These are phyloP conservation scores for Eugnorisma glareosa DNA, from an alignment of 2,888 invertebrate species.

Conservation along the genomic window DNA sequence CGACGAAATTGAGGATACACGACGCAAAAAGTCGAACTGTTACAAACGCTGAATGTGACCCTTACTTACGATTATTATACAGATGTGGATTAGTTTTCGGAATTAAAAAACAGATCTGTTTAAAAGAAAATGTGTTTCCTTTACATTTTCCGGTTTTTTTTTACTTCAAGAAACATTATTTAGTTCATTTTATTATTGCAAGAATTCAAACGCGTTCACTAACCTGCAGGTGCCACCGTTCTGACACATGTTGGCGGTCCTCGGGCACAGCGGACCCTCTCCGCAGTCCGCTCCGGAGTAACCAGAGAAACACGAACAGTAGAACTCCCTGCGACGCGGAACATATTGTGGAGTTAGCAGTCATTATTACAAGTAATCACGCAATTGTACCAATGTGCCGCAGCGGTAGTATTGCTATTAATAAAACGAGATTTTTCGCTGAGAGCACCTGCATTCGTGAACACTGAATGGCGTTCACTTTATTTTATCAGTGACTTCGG, in stretches of 20 bases:
- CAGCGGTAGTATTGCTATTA: conserved; percentile 37
- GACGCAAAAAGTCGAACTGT: not conserved
- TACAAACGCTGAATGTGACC: not conserved
- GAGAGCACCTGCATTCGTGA: conserved; percentile 59
- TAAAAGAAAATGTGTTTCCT: not conserved
- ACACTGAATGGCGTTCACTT: conserved; percentile 64
- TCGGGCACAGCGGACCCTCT: conserved; percentile 94
- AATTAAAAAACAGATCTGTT: not conserved
- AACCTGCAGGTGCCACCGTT: conserved; percentile 97
- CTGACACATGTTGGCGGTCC: conserved; percentile 92
- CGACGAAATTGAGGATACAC: not conserved
- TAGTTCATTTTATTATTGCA: not conserved
- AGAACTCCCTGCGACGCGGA: conserved; percentile 91
- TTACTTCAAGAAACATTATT: not conserved
- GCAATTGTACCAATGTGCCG: conserved; percentile 43
- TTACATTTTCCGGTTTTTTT: not conserved
- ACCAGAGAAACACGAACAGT: conserved; percentile 95
- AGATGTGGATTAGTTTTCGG: not conserved
- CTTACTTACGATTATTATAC: not conserved
- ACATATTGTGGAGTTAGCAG: conserved; percentile 33
- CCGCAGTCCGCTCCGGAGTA: conserved; percentile 95
- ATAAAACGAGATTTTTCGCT: not conserved
- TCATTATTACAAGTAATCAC: conserved; percentile 61
- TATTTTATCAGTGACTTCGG: not conserved
- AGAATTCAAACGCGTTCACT: conserved; percentile 60